Percentiles rank a stretch among this genome's conserved stretches.
Evolutionary conservation across 2,797 vertebrate species (phyloP).

Genomic region (Sparus aurata): DNA sequence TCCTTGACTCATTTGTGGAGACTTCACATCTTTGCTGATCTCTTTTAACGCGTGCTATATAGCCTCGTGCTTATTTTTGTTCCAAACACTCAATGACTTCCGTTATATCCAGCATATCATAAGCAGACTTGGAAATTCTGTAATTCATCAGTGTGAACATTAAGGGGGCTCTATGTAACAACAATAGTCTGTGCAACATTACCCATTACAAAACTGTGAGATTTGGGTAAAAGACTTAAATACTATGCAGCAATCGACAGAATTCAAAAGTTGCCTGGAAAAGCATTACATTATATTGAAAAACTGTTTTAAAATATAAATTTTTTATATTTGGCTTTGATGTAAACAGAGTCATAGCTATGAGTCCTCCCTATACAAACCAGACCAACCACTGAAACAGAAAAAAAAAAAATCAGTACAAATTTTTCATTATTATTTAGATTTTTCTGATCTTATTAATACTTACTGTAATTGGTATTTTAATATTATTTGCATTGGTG

Average conservation of each 20-base stretch:
- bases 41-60: background rate
- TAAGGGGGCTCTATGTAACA: too few species aligned
- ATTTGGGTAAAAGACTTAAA: too few species aligned
- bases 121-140: background rate
- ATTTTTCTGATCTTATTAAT: background rate
- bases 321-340: background rate
- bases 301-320: background rate
- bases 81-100: background rate
- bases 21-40: background rate
- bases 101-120: background rate
- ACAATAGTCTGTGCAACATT: background rate
- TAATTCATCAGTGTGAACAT: background rate
- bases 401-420: background rate
- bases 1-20: background rate
- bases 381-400: background rate
- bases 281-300: too few species aligned
- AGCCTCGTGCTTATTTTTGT: background rate
- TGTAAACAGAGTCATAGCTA: background rate
- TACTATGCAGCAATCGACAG: background rate
- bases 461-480: too few species aligned
- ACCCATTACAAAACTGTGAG: background rate
- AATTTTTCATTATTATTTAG: background rate
- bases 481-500: too few species aligned
- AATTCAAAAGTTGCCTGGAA: background rate
- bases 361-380: background rate